Conservation (phyloP, 2,113 vertebrate species). For the Bos indicus region DNA sequence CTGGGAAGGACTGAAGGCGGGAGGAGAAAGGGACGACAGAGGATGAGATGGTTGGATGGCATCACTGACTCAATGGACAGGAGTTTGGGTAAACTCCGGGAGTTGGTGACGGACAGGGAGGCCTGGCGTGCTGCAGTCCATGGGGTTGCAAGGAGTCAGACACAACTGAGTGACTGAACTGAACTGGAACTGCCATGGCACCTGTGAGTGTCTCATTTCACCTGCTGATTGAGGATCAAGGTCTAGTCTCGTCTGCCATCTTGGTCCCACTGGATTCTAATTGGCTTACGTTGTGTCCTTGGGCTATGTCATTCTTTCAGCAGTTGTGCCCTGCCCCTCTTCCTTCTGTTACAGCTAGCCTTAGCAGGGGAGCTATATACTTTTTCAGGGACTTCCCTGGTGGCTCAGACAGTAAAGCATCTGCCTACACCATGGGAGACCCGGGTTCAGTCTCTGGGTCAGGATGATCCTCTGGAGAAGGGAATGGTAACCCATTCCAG, state of each 20-base stretch:
- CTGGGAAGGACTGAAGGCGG: fast-evolving
- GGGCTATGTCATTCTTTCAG: neutral
- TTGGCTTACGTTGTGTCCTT: fast-evolving
- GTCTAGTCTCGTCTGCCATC: fast-evolving
- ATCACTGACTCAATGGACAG: fast-evolving
- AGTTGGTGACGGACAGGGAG: neutral
- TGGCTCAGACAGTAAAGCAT: neutral
- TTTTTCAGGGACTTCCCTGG: neutral
- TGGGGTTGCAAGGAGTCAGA: fast-evolving
- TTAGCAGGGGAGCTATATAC: neutral
- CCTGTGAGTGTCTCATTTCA: neutral
- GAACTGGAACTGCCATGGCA: neutral
- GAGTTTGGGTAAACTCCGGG: fast-evolving
- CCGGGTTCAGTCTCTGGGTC: neutral
- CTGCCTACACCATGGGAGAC: neutral
- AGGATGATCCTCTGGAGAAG: neutral
- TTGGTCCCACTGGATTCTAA: neutral
- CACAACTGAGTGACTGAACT: fast-evolving
- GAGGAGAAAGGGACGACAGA: fast-evolving
- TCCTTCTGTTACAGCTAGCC: neutral
- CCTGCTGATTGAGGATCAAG: neutral
- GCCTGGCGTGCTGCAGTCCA: neutral
- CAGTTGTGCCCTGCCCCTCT: neutral
- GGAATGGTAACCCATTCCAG: neutral
- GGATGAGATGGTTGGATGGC: neutral